Evolutionary conservation across 2,797 vertebrate genomes (phyloP).

Genomic region (Arremon brunneinucha): DNA sequence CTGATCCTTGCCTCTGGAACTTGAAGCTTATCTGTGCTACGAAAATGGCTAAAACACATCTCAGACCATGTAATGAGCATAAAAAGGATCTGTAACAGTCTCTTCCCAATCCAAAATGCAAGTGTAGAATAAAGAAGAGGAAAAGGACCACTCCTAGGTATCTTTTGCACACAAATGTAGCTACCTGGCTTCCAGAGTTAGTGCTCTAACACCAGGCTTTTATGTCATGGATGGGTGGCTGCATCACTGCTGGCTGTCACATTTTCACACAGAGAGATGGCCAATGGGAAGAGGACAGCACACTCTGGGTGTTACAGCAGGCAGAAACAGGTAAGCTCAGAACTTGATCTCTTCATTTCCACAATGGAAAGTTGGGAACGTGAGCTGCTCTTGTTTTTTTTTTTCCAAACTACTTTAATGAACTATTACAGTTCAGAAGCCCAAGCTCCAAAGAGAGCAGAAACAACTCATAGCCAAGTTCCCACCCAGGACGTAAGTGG

Average conservation of each 20-base stretch:
- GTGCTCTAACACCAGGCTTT: not conserved
- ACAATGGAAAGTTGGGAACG: rapidly evolving
- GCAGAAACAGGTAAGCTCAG: not conserved
- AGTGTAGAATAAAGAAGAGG: not conserved
- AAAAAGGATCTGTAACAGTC: not conserved
- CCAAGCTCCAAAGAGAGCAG: not conserved
- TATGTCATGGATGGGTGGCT: not conserved
- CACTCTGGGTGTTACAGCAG: not conserved
- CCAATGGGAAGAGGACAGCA: not conserved
- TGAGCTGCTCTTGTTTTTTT: not conserved
- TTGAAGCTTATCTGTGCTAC: not conserved
- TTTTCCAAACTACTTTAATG: not conserved
- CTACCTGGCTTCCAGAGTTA: not conserved
- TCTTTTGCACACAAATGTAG: not conserved
- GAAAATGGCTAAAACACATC: not conserved
- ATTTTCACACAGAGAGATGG: not conserved
- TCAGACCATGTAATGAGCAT: not conserved
- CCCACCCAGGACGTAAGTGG: not conserved
- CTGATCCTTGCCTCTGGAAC: not conserved
- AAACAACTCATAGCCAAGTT: not conserved
- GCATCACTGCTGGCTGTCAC: not conserved
- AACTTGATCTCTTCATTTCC: not conserved
- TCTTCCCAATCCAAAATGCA: not conserved
- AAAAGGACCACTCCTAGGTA: not conserved
- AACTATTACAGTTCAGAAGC: not conserved